These are phyloP conservation scores for Belgica antarctica DNA, from an alignment of 2,888 invertebrate species.

Conservation along the genomic window DNA sequence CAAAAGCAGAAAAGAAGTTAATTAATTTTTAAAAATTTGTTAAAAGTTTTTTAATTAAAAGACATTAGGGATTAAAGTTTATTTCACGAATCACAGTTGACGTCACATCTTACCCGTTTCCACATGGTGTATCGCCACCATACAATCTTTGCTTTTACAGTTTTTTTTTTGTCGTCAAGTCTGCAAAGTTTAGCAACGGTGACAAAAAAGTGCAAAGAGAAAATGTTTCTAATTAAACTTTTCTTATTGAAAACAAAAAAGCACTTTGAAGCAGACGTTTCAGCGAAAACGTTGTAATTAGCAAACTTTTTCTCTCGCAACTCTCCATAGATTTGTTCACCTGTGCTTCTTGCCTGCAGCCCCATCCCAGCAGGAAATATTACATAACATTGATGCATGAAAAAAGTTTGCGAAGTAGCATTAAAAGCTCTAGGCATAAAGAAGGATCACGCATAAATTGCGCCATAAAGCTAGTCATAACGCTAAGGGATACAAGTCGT, in stretches of 20 bases:
- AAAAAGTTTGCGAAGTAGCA: constrained; percentile 11
- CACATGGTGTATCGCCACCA: too few species aligned
- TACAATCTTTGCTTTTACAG: too few species aligned
- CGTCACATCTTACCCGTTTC: too few species aligned
- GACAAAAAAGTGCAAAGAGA: neutral
- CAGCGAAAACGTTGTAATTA: constrained; percentile 3
- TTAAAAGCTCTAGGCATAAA: constrained; percentile 2
- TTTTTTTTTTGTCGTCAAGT: too few species aligned
- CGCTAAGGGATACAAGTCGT: constrained; percentile 11
- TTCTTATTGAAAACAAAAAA: neutral
- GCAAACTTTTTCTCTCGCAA: constrained; percentile 24
- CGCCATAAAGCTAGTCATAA: constrained; percentile 20
- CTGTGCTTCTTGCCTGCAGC: constrained; percentile 18
- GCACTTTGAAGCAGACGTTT: neutral
- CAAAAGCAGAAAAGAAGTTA: too few species aligned
- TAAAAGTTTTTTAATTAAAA: too few species aligned
- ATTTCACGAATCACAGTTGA: too few species aligned
- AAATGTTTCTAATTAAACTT: constrained; percentile 3
- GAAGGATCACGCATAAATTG: constrained; percentile 17
- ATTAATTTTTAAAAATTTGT: too few species aligned
- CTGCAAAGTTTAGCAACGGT: neutral
- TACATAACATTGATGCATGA: constrained; percentile 6
- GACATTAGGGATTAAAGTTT: too few species aligned
- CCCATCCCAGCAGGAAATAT: neutral
- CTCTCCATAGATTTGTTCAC: constrained; percentile 28